Evolutionary conservation across 2,888 invertebrate genomes (phyloP), one percentile per base, ranked within the genome.

Genomic region (Drosophila setosimentum): DNA sequence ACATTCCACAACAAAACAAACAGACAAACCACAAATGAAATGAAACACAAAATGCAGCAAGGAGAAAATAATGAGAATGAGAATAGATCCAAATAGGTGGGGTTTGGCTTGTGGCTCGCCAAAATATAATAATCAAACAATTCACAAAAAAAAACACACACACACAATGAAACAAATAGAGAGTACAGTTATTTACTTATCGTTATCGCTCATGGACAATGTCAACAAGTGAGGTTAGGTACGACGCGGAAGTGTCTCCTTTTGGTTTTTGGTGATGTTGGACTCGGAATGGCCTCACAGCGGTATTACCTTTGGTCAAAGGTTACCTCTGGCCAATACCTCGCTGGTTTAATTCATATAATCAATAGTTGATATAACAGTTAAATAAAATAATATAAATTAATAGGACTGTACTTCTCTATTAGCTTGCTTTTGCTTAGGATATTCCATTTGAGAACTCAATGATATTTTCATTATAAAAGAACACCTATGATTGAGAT

Each of bases 181-280:
- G 33, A 21, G 24, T 27, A 30, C 54, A 53, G 24, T 32, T 79
- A 76, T 82, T 80, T 80, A 73, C 69, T 69, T 67, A 76, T 82
- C 66, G 79, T 80, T 80, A 78, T 78, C 72, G 71, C 64, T 76
- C 74, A 66, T 64, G 57, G 71, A 40, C 24, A 81, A 64, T 68
- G 82, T 73, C 82, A 76, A 75, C 78, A 78, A 81, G 72, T 79
- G 62, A 72, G 66, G 74, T 77, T 77, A 79, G 65, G 78, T 62
- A 54, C 68, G 50, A 58, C 10, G 48, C 76, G 80, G 76, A 78
- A 75, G 59, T 62, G 59, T 42, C 72, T 71, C 51, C 62, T 16
- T 24, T 45, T 40, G 2, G 11, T 27, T 42, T 50, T 40, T 24
- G 59, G 50, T 72, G 72, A 42, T 69, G 40, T 59, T 48, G 57